phyloP scores from a whole-genome alignment of 2,113 vertebrate species.

The Euleptes europaea region DNA sequence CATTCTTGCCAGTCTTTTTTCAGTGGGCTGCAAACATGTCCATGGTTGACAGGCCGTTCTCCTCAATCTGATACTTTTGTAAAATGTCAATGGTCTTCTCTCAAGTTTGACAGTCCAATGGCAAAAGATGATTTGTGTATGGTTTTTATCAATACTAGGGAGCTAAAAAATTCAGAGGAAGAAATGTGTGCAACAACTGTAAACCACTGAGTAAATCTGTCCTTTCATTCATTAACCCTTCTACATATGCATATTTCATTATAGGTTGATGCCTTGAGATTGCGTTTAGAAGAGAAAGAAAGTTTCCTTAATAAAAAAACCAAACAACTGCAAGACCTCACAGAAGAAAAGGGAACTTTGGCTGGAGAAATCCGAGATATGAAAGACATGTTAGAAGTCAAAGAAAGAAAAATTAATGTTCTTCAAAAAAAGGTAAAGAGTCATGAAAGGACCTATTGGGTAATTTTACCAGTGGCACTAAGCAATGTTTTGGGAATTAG shows the following conservation, averaged over 20 bases:
- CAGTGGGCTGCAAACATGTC: neutral
- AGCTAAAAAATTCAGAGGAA: neutral
- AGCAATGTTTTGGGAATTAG: neutral
- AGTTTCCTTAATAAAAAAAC: constrained; percentile 98
- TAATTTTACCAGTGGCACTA: neutral
- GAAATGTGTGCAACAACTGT: neutral
- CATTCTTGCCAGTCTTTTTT: too few species aligned
- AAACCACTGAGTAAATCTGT: neutral
- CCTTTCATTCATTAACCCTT: neutral
- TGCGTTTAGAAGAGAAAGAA: constrained; percentile 97
- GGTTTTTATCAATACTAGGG: neutral
- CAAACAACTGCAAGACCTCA: constrained; percentile 98
- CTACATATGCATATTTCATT: constrained; percentile 41
- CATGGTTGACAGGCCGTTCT: neutral
- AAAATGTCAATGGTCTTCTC: neutral
- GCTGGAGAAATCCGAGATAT: constrained; percentile 97
- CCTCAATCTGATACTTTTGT: too few species aligned
- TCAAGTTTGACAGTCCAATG: neutral
- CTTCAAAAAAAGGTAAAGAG: constrained; percentile 95
- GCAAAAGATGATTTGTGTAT: neutral
- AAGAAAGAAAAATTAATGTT: constrained; percentile 98
- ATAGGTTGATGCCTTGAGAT: constrained; percentile 94
- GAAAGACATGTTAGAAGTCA: constrained; percentile 99
- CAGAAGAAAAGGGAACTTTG: constrained; percentile 96
- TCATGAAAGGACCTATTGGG: neutral